A percentile compares a stretch with the other conserved stretches of the same genome.
These are phyloP conservation scores for Xiphorhynchus erythropygius DNA, from an alignment of 2,797 vertebrate species.

Conservation along the genomic window DNA sequence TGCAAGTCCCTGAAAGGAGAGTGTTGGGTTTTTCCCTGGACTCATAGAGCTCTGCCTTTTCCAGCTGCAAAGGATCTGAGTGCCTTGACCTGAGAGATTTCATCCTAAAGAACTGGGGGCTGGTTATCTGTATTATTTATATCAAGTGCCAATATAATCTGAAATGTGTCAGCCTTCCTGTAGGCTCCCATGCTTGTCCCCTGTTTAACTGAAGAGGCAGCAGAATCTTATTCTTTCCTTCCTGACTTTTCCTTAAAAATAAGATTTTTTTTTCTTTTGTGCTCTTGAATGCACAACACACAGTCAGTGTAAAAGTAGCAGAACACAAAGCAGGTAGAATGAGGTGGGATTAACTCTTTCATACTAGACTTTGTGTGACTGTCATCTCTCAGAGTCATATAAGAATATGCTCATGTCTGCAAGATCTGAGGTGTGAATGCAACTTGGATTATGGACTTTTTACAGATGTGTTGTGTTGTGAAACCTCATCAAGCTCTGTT, in stretches of 20 bases:
- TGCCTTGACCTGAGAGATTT: background rate
- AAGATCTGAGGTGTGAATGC: background rate
- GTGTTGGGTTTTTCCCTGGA: background rate
- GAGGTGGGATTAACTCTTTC: background rate
- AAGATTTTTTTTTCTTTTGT: background rate
- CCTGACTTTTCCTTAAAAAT: background rate
- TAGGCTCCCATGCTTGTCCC: background rate
- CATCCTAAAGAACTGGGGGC: background rate
- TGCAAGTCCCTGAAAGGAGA: background rate
- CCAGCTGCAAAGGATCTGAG: background rate
- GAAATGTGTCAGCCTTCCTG: background rate
- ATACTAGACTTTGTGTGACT: background rate
- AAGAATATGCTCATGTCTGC: background rate
- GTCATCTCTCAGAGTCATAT: background rate
- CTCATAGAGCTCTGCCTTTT: background rate
- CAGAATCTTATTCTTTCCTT: background rate
- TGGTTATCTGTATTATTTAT: background rate
- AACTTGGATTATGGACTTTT: background rate
- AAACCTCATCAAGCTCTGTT: background rate
- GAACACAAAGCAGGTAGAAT: background rate
- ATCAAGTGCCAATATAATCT: background rate
- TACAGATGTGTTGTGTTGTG: background rate
- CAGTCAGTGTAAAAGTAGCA: background rate
- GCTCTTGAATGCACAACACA: background rate
- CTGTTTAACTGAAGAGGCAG: background rate